These are phyloP conservation scores for Labrus mixtus DNA, from an alignment of 2,113 vertebrate genomes.

Conservation along the genomic window DNA sequence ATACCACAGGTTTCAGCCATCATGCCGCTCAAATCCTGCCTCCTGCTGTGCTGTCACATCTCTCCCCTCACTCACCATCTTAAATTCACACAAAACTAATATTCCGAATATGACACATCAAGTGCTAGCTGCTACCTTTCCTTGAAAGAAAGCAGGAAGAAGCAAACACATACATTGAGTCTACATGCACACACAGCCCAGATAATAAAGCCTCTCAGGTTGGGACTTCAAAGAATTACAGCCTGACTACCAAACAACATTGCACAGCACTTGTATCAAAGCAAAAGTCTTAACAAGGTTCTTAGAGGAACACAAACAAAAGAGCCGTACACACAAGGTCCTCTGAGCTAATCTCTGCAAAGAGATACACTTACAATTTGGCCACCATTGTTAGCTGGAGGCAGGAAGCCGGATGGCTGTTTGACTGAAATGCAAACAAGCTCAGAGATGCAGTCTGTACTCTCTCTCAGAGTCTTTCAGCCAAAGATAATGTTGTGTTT, in stretches of 20 bases:
- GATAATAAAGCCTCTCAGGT: slow-evolving; percentile 38
- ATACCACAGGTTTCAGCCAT: not conserved
- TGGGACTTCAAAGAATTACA: slow-evolving; percentile 60
- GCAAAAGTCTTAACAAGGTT: slow-evolving; percentile 44
- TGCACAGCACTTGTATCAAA: slow-evolving; percentile 47
- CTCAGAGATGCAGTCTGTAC: not conserved
- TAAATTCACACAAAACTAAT: slow-evolving; percentile 30
- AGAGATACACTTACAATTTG: slow-evolving; percentile 1
- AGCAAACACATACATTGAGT: slow-evolving; percentile 35
- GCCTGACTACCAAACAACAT: slow-evolving; percentile 19
- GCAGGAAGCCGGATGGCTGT: not conserved
- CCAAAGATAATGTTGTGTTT: slow-evolving; percentile 3
- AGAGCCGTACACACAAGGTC: slow-evolving; percentile 3
- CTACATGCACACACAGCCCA: slow-evolving; percentile 5
- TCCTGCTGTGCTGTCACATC: slow-evolving; percentile 39
- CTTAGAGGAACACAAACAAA: slow-evolving; percentile 23
- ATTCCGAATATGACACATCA: slow-evolving; percentile 39
- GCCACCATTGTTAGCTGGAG: not conserved
- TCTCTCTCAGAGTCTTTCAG: slow-evolving; percentile 8
- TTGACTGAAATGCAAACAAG: slow-evolving; percentile 46
- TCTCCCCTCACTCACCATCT: slow-evolving; percentile 25
- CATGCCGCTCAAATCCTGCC: slow-evolving; percentile 27
- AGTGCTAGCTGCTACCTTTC: slow-evolving; percentile 18
- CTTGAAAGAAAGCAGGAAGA: slow-evolving; percentile 22
- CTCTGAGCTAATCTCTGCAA: slow-evolving; percentile 22